Evolutionary conservation across 2,113 vertebrate species (phyloP).

Genomic region (Mastomys natalensis): DNA sequence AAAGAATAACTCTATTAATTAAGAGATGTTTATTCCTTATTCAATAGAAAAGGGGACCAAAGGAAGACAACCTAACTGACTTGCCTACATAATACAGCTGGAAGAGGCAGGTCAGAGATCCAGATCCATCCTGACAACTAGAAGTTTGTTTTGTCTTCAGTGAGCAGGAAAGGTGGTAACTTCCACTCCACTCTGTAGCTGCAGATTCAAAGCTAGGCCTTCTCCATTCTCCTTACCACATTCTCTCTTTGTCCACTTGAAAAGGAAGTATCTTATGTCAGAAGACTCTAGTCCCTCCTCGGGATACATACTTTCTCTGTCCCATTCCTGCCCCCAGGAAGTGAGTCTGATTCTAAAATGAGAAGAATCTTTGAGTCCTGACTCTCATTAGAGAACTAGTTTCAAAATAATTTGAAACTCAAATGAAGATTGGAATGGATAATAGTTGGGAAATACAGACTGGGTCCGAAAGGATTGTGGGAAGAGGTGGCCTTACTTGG

Average conservation of each 20-base stretch:
- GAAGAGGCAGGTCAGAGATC: background rate
- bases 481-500: background rate
- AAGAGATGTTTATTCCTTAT: background rate
- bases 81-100: background rate
- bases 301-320: rapidly evolving
- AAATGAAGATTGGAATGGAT: background rate
- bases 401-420: background rate
- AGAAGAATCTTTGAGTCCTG: background rate
- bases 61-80: background rate
- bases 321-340: background rate
- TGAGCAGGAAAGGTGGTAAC: background rate
- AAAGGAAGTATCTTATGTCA: background rate
- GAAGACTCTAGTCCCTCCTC: background rate
- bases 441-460: background rate
- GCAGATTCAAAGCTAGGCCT: background rate
- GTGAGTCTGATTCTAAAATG: background rate
- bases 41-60: background rate
- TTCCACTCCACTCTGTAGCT: background rate
- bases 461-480: background rate
- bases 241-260: background rate
- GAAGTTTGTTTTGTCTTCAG: no score
- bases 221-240: background rate
- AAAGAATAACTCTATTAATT: background rate
- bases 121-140: background rate
- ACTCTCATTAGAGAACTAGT: background rate